Base-by-base conservation (phyloP, 2,888 invertebrate genomes). In the Noctua comes region DNA sequence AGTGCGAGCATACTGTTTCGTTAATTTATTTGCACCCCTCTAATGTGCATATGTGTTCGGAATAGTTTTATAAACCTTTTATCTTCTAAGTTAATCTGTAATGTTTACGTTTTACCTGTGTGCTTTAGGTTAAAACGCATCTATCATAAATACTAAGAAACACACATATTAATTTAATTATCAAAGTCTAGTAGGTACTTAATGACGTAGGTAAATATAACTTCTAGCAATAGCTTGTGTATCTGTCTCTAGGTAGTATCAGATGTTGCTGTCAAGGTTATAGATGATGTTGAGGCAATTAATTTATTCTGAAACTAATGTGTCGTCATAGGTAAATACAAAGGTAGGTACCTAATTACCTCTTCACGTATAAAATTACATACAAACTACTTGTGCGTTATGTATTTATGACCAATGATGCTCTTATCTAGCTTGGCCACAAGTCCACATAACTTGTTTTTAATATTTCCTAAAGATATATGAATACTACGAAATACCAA, bases 201-300 rank as follows among this genome's bases (percentile, higher is more conserved):
- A 64, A 65, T 51, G n/a, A 31, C 40, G 11, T 80, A 46, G 43
- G 43, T 83, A 57, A 57, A 68, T 27, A 59, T 62, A 59, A 71
- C 54, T 36, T 70, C 4, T 16, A 59, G 62, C n/a, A 66, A 64
- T 68, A 64, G 43, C 31, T 68, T 27, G 72, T 62, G 46, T 54
- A 79, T 72, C 24, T 69, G 70, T 68, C 79, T 81, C 79, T 68
- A 43, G 62, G 57, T 64, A 72, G 48, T 68, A 68, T 72, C 79
- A 72, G 48, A 79, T 72, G 68, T 79, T 82, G 73, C 69, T 72
- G 72, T 64, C 64, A 84, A 84, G 84, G 81, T 84, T 68, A 84
- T n/a, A 59, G n/a, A 64, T 48, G 31, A 57, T 51, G 64, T 31
- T 40, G 43, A 27, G 21, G 68, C 36, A 43, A 68, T 57, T 43